phyloP scores from a whole-genome alignment of 2,888 invertebrate genomes.

The Neoscelio sp. region DNA sequence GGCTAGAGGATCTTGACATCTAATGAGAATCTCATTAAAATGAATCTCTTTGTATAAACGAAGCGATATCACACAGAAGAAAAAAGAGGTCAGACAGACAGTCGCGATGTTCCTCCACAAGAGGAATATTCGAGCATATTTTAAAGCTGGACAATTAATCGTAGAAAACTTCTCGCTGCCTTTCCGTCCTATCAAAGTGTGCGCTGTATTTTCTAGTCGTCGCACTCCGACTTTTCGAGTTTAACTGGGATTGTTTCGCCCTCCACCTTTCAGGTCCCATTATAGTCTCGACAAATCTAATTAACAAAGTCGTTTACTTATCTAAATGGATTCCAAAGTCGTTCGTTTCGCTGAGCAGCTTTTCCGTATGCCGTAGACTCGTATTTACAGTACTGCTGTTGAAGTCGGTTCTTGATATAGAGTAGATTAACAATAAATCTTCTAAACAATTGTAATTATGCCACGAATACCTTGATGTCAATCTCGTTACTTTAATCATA shows the following conservation, averaged over 20 bases:
- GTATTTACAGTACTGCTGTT: constrained; percentile 65
- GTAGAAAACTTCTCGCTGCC: constrained; percentile 65
- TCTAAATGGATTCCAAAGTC: constrained; percentile 78
- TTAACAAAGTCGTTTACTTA: constrained; percentile 80
- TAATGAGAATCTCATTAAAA: constrained; percentile 65
- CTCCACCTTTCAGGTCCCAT: constrained; percentile 72
- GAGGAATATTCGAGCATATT: constrained; percentile 70
- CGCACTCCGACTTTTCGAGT: constrained; percentile 72
- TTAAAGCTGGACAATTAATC: constrained; percentile 70
- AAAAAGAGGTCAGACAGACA: constrained; percentile 67
- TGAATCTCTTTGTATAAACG: constrained; percentile 65
- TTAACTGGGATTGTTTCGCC: constrained; percentile 74
- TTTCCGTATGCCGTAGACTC: constrained; percentile 60
- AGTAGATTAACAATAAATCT: constrained; percentile 67
- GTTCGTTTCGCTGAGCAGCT: constrained; percentile 73
- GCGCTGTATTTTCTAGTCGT: constrained; percentile 69
- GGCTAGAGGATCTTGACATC: constrained; percentile 21
- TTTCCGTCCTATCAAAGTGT: constrained; percentile 64
- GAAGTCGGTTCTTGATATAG: constrained; percentile 60
- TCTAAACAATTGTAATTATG: constrained; percentile 61
- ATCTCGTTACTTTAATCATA: constrained; percentile 54
- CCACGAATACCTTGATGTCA: constrained; percentile 46
- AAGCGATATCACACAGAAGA: constrained; percentile 56
- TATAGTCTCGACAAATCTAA: constrained; percentile 78
- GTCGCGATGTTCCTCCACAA: constrained; percentile 46